phyloP scores from a whole-genome alignment of 2,888 invertebrate genomes.

The Tinea pellionella region DNA sequence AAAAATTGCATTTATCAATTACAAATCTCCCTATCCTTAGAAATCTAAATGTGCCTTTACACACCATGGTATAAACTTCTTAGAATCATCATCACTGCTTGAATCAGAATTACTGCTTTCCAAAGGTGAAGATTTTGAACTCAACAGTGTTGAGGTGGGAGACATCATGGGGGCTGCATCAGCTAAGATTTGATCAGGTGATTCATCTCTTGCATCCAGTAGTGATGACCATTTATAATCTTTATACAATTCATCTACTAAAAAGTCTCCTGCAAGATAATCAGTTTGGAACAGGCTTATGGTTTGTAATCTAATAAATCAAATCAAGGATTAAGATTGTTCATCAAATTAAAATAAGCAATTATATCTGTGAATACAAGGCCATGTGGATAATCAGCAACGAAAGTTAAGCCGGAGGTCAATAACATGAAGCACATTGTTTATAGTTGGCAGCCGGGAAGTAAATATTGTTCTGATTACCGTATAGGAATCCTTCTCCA shows the following conservation, averaged over 20 bases:
- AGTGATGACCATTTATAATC: slow-evolving; percentile 57
- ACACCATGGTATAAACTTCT: slow-evolving; percentile 34
- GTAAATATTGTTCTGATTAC: slow-evolving; percentile 44
- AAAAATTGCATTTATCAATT: too few relatives aligned
- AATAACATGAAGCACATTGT: slow-evolving; percentile 14
- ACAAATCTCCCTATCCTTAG: too few relatives aligned
- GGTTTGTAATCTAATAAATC: too few relatives aligned
- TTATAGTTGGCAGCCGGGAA: slow-evolving; percentile 21
- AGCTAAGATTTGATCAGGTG: slow-evolving; percentile 61
- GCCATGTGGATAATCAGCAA: slow-evolving; percentile 19
- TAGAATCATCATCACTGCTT: slow-evolving; percentile 61
- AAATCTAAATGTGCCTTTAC: too few relatives aligned
- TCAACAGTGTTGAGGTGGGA: slow-evolving; percentile 47
- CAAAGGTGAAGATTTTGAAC: slow-evolving; percentile 47
- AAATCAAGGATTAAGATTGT: too few relatives aligned
- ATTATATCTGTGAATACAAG: slow-evolving; percentile 28
- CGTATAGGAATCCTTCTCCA: slow-evolving; percentile 47
- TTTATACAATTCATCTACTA: slow-evolving; percentile 44
- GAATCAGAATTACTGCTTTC: slow-evolving; percentile 56
- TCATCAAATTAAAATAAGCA: too few relatives aligned
- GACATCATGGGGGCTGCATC: slow-evolving; percentile 54
- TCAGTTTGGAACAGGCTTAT: too few relatives aligned
- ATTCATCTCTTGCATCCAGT: slow-evolving; percentile 52
- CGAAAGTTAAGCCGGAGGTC: slow-evolving; percentile 7
- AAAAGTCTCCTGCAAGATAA: slow-evolving; percentile 43